A percentile compares a stretch with the other conserved stretches of the same genome.
Conservation (phyloP, 92 coral and sea anemone genomes). For the Ricordea florida region DNA sequence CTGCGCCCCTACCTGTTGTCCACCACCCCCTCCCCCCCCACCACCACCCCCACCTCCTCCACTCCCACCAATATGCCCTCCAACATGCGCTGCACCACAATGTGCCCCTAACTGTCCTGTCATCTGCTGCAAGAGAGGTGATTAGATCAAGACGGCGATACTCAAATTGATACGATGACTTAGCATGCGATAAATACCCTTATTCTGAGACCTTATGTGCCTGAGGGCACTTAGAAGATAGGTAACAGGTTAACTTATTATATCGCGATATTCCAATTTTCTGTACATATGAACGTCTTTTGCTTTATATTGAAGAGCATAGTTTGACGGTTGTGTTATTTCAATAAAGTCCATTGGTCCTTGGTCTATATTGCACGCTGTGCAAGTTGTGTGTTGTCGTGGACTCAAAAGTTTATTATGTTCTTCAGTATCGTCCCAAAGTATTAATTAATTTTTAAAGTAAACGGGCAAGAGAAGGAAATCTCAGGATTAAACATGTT, state of each 20-base stretch:
- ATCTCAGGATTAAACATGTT: no score
- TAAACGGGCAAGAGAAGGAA: no score
- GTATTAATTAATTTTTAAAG: no score
- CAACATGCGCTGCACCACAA: conserved; percentile 62
- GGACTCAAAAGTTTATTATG: no score
- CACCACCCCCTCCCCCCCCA: conserved; percentile 67
- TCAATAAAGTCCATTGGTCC: conserved; percentile 24
- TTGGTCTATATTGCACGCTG: not conserved
- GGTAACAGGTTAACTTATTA: no score
- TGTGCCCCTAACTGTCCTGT: conserved; percentile 76
- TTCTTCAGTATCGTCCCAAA: no score
- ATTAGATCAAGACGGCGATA: no score
- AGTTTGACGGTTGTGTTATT: not conserved
- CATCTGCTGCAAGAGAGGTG: conserved; percentile 77
- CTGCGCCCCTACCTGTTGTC: conserved; percentile 88
- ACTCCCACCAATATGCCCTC: conserved; percentile 79
- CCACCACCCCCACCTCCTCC: conserved; percentile 77
- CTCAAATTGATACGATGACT: no score
- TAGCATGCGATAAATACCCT: no score
- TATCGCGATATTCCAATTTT: no score
- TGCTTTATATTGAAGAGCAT: conserved; percentile 26
- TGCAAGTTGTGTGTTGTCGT: not conserved
- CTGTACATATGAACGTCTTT: conserved; percentile 26
- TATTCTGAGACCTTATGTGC: no score
- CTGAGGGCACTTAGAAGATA: no score